phyloP scores from a whole-genome alignment of 2,113 vertebrate genomes.

The Spilogale gracilis region DNA sequence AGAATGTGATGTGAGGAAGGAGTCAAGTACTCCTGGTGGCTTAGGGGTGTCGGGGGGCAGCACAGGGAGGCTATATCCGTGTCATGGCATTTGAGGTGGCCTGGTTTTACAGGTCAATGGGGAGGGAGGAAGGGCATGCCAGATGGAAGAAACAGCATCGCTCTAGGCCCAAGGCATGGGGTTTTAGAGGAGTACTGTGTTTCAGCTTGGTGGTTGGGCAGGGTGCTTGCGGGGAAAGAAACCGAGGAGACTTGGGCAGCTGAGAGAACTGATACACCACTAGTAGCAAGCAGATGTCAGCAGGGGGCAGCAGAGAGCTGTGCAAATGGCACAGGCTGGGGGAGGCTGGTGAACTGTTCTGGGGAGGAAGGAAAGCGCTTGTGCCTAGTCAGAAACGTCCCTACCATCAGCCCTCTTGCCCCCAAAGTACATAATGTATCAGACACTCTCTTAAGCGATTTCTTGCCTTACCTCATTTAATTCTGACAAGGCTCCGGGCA shows the following conservation, averaged over 20 bases:
- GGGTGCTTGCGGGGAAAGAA: background rate
- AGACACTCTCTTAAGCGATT: background rate
- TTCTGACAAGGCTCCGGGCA: background rate
- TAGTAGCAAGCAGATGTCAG: background rate
- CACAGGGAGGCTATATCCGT: too few species aligned
- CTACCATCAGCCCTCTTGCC: background rate
- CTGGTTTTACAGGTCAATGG: background rate
- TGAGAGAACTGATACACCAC: background rate
- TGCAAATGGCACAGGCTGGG: background rate
- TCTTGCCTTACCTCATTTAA: background rate
- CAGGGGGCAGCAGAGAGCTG: conserved; percentile 81
- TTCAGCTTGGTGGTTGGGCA: background rate
- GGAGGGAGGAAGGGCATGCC: background rate
- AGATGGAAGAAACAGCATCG: background rate
- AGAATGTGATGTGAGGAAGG: background rate
- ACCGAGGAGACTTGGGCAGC: background rate
- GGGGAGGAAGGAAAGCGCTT: background rate
- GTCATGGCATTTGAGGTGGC: background rate
- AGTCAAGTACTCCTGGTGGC: background rate
- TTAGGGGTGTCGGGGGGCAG: background rate
- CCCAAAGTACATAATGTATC: background rate
- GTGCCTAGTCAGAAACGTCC: background rate
- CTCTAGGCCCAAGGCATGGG: background rate
- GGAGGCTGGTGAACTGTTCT: background rate
- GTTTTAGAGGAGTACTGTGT: background rate